Evolutionary conservation across 1,140 invertebrate genomes (phyloP).

Genomic region (Tenebrio molitor): DNA sequence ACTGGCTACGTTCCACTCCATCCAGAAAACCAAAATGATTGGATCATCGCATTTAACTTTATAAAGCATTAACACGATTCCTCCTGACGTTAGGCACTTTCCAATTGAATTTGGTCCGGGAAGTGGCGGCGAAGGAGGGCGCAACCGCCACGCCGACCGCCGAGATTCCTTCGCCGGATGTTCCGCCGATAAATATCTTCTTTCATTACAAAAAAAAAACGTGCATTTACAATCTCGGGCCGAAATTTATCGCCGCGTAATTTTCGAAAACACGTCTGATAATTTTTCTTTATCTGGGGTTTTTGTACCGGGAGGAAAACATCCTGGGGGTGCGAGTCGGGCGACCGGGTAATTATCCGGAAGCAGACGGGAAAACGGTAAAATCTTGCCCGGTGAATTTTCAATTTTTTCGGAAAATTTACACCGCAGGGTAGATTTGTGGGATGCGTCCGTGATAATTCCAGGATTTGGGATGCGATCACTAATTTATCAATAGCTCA

Average conservation of each 20-base stretch:
- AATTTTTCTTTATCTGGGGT: conserved; percentile 29
- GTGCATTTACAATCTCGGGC: conserved; percentile 14
- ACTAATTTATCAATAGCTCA: too few species aligned
- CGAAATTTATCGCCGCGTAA: conserved; percentile 13
- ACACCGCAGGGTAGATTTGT: too few species aligned
- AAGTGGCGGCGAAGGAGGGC: neutral
- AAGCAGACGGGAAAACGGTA: too few species aligned
- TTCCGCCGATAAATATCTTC: conserved; percentile 24
- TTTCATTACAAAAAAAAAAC: conserved; percentile 34
- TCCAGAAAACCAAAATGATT: conserved; percentile 51
- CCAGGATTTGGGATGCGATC: too few species aligned
- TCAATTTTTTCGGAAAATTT: too few species aligned
- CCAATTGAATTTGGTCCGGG: conserved; percentile 37
- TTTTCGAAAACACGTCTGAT: conserved; percentile 5
- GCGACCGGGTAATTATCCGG: too few species aligned
- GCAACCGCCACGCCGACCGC: neutral
- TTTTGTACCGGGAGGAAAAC: too few species aligned
- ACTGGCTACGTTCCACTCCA: conserved; percentile 45
- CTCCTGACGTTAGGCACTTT: conserved; percentile 44
- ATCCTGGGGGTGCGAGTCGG: neutral
- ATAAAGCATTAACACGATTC: conserved; percentile 53
- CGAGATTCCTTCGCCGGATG: conserved; percentile 22
- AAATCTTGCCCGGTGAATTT: too few species aligned
- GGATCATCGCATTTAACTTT: conserved; percentile 52
- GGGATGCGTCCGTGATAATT: too few species aligned